Base-by-base conservation (phyloP, 2,113 vertebrate genomes). In the Clarias magur region DNA sequence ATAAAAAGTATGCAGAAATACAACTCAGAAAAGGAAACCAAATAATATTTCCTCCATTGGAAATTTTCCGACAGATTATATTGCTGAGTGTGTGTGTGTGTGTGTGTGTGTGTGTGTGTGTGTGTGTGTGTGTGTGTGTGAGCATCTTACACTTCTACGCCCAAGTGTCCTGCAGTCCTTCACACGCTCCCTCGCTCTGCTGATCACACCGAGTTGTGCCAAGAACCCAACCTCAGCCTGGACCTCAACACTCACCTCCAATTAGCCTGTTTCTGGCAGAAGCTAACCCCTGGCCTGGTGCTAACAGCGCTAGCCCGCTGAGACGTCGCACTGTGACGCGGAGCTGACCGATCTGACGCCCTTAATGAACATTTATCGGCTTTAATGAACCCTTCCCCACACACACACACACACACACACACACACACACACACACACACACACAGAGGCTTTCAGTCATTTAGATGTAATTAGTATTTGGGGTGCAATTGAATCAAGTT, bases 401-500 rank as follows among this genome's bases (percentile, higher is more conserved):
- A 27, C 75, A 73, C 80, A 56, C 25, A 16, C 25, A 16, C 53
- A 79, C 53, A n/a, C 27, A 68, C 65, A 34, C 70, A 48, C 70
- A 48, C 62, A 72, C 86, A 82, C 34, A 21, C n/a, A 42, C 72
- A 23, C 73, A 78, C 53, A 27, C 76, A 27, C 42, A 54, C 54
- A 82, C 86, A 79, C 62, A 83, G 38, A 83, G 83, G 72, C 73
- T 72, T 88, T 90, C 84, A 90, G 82, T 90, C 87, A 88, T 90
- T 88, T 80, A 82, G 83, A 75, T 90, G 75, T 88, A 88, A 90
- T 88, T 88, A 88, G 85, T 57, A 88, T 90, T 90, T 80, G 78
- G 83, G 84, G 84, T 48, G 84, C 72, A 90, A 76, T 87, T 85
- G 60, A 81, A 88, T 88, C 56, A 62, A 70, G 67, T 75, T 80